A percentile compares a stretch with the other conserved stretches of the same genome.
These are phyloP conservation scores for Alligator mississippiensis DNA, from an alignment of 2,113 vertebrate genomes.

Conservation along the genomic window DNA sequence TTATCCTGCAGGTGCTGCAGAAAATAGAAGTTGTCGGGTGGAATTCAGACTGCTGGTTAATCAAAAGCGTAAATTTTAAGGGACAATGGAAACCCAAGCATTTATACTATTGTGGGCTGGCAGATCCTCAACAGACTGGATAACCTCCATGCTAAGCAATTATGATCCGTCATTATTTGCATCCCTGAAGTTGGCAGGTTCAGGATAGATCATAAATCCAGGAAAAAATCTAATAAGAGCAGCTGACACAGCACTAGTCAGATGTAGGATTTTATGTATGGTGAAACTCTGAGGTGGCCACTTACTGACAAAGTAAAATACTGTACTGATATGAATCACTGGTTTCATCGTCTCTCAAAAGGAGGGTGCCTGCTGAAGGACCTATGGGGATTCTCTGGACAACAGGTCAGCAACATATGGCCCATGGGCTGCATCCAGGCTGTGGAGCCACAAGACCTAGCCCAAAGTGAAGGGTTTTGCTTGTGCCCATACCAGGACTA, in stretches of 20 bases:
- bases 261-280: conserved; percentile 50
- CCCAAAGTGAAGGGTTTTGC: too few relatives aligned
- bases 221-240: conserved; percentile 54
- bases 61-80: neutral
- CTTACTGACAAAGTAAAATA: neutral
- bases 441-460: too few relatives aligned
- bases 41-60: neutral
- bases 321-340: neutral
- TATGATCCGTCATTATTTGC: conserved; percentile 63
- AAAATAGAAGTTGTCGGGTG: neutral
- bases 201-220: conserved; percentile 56
- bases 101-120: neutral
- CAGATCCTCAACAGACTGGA: conserved; percentile 26
- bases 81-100: conserved; percentile 23
- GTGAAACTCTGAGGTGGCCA: conserved; percentile 22
- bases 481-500: too few relatives aligned
- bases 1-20: conserved; percentile 16
- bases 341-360: conserved; percentile 18
- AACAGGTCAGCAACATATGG: neutral
- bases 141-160: conserved; percentile 35
- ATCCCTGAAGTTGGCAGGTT: conserved; percentile 50
- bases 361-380: conserved; percentile 13
- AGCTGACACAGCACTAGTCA: conserved; percentile 59
- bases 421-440: too few relatives aligned
- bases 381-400: conserved; percentile 46